Conservation (phyloP, 2,797 vertebrate species). For the Acrossocheilus wenchowensis region DNA sequence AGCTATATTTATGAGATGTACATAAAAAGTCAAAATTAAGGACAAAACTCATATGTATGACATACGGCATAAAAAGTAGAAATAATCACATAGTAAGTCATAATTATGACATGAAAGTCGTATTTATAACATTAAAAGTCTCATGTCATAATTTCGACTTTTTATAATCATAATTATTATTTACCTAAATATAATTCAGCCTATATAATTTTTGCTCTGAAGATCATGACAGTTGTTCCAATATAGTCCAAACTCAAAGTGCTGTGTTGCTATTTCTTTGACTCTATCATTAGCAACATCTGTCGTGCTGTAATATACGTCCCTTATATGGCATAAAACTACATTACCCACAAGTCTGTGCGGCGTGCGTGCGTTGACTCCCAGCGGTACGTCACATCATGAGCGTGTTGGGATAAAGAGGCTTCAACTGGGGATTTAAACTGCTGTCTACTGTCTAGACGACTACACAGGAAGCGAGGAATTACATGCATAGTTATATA, state of each 20-base stretch:
- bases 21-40: neutral
- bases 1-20: neutral
- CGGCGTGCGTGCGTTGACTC: constrained; percentile 47
- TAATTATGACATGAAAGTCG: neutral
- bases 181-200: neutral
- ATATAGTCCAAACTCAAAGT: neutral
- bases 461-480: neutral
- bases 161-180: neutral
- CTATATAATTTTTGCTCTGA: neutral
- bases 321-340: constrained; percentile 61
- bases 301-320: neutral
- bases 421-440: constrained; percentile 45
- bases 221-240: neutral
- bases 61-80: neutral
- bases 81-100: neutral
- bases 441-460: constrained; percentile 21
- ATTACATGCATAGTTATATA: neutral
- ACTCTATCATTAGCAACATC: neutral
- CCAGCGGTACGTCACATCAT: constrained; percentile 62
- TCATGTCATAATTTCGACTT: neutral
- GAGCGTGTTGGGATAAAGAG: constrained; percentile 64
- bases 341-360: constrained; percentile 71
- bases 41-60: too few relatives aligned
- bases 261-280: neutral
- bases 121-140: neutral